These are phyloP conservation scores for Climacteris rufus DNA, from an alignment of 2,113 vertebrate genomes.

Conservation along the genomic window DNA sequence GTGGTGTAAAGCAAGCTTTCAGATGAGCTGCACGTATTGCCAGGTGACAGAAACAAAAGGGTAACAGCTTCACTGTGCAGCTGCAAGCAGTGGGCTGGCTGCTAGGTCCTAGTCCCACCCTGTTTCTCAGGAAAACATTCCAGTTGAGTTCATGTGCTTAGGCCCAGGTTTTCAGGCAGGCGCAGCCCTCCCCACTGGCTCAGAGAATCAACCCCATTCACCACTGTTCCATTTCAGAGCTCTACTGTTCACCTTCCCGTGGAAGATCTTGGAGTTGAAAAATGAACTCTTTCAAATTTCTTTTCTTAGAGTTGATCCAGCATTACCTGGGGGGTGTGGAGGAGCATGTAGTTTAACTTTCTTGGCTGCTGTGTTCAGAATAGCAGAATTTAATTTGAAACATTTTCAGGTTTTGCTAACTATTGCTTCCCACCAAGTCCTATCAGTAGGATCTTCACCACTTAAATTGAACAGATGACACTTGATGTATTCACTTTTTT, in stretches of 20 bases:
- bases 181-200: background rate
- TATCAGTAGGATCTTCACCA: slow-evolving; percentile 12
- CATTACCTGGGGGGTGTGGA: background rate
- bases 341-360: background rate
- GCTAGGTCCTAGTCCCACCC: background rate
- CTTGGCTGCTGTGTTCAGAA: slow-evolving; percentile 37
- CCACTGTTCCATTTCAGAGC: slow-evolving; percentile 65
- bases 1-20: background rate
- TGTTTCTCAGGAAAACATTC: background rate
- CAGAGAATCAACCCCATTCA: slow-evolving; percentile 66
- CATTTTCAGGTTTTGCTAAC: background rate
- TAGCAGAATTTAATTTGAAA: background rate
- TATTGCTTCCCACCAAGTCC: background rate
- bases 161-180: background rate
- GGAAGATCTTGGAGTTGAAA: slow-evolving; percentile 54
- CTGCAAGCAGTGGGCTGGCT: background rate
- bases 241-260: slow-evolving; percentile 54
- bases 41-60: background rate
- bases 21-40: background rate
- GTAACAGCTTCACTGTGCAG: background rate
- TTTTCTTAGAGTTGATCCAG: slow-evolving; percentile 68
- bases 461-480: background rate
- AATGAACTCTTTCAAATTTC: slow-evolving; percentile 73
- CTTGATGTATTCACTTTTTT: background rate
- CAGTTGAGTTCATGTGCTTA: background rate